Percentiles rank a stretch among this genome's conserved stretches.
These are phyloP conservation scores for Eupithecia pulchellata DNA, from an alignment of 2,888 invertebrate genomes.

Conservation along the genomic window DNA sequence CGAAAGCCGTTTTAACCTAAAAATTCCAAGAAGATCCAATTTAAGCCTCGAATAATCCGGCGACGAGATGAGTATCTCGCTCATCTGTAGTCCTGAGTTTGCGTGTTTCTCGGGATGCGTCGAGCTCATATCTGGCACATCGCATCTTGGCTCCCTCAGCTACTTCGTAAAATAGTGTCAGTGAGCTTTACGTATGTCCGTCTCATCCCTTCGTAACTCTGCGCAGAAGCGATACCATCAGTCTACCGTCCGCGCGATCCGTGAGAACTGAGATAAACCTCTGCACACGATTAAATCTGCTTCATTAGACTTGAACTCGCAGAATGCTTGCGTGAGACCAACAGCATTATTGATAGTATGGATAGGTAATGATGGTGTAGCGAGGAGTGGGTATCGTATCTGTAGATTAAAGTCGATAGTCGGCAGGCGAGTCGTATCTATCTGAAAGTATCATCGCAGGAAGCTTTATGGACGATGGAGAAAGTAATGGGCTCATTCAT, in stretches of 20 bases:
- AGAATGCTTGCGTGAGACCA: constrained; percentile 57
- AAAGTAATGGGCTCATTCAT: constrained; percentile 75
- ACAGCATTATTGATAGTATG: constrained; percentile 51
- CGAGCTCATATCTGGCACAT: constrained; percentile 37
- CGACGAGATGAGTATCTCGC: constrained; percentile 72
- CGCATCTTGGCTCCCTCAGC: constrained; percentile 40
- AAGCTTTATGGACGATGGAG: constrained; percentile 68
- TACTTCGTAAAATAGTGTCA: constrained; percentile 48
- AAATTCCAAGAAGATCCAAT: constrained; percentile 79
- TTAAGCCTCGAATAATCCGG: constrained; percentile 75
- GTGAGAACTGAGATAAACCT: constrained; percentile 72
- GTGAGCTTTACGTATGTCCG: constrained; percentile 33
- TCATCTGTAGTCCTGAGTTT: constrained; percentile 49
- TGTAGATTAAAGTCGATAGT: constrained; percentile 59
- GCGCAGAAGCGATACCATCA: constrained; percentile 60
- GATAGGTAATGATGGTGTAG: constrained; percentile 54
- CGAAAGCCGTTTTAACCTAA: constrained; percentile 74
- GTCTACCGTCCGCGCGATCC: constrained; percentile 61
- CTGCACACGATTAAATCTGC: constrained; percentile 71
- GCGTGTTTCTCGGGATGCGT: constrained; percentile 46
- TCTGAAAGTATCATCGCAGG: constrained; percentile 67
- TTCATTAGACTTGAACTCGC: constrained; percentile 67
- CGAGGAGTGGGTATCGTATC: constrained; percentile 53
- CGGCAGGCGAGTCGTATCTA: constrained; percentile 54
- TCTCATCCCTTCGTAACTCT: constrained; percentile 39